phyloP scores from a whole-genome alignment of 1,140 invertebrate species.

The Mylabris phalerata region DNA sequence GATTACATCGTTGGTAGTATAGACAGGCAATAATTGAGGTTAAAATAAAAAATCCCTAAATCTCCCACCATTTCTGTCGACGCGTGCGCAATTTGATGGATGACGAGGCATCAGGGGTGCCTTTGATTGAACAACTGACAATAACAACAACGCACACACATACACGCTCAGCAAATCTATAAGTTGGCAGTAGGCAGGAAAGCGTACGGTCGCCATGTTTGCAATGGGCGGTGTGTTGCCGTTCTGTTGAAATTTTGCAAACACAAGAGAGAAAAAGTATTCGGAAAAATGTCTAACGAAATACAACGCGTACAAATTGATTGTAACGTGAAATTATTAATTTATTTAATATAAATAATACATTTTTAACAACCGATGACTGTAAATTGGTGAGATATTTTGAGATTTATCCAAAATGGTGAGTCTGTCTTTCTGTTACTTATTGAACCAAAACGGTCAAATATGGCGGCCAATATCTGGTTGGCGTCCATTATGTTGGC shows the following conservation, averaged over 20 bases:
- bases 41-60: no score
- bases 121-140: background rate
- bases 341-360: slow-evolving; percentile 39
- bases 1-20: no score
- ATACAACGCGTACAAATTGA: slow-evolving; percentile 45
- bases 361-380: slow-evolving; percentile 48
- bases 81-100: slow-evolving; percentile 6
- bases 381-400: slow-evolving; percentile 45
- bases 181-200: background rate
- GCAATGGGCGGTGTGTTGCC: slow-evolving; percentile 48
- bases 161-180: background rate
- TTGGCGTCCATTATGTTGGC: no score
- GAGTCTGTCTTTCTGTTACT: no score
- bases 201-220: slow-evolving; percentile 51
- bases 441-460: no score
- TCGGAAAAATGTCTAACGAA: slow-evolving; percentile 45
- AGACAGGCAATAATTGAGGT: no score
- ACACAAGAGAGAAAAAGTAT: slow-evolving; percentile 29
- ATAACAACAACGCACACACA: no score
- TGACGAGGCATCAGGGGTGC: no score
- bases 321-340: slow-evolving; percentile 49
- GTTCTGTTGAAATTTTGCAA: slow-evolving; percentile 33
- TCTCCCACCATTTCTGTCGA: background rate
- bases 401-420: slow-evolving; percentile 42
- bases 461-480: no score